Conservation (phyloP, 2,113 vertebrate genomes). For the Tiliqua scincoides region DNA sequence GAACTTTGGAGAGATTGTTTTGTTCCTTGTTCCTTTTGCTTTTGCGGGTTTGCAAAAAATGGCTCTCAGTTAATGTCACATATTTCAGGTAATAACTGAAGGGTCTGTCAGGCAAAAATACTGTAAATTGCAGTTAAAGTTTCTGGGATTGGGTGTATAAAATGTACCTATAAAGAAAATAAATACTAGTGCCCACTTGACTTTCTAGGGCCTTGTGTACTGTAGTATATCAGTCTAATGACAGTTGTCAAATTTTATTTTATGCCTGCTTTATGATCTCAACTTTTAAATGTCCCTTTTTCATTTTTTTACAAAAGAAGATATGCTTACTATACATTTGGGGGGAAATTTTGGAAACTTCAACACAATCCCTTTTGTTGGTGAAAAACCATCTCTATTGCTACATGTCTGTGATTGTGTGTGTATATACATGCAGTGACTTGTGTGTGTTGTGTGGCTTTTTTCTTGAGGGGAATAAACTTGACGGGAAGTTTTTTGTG, state of each 20-base stretch:
- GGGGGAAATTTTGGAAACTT: background rate
- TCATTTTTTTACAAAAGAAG: background rate
- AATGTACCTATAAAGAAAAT: background rate
- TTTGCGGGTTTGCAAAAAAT: slow-evolving; percentile 23
- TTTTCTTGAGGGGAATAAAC: background rate
- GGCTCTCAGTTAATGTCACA: slow-evolving; percentile 34
- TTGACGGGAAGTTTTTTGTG: background rate
- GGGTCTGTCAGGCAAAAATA: slow-evolving; percentile 17
- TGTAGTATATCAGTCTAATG: background rate
- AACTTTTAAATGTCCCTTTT: background rate
- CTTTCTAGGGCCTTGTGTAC: background rate
- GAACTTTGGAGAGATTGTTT: slow-evolving; percentile 30
- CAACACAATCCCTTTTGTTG: background rate
- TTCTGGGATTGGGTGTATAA: background rate
- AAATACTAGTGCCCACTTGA: background rate
- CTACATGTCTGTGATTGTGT: background rate
- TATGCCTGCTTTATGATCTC: background rate
- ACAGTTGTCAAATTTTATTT: background rate
- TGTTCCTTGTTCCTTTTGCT: slow-evolving; percentile 24
- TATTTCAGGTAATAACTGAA: slow-evolving; percentile 45
- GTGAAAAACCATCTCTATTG: background rate
- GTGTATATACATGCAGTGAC: background rate
- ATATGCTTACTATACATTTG: background rate
- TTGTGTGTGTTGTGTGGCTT: background rate
- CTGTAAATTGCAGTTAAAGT: background rate